Evolutionary conservation across 2,888 invertebrate genomes (phyloP).

Genomic region (Athalia cordata): DNA sequence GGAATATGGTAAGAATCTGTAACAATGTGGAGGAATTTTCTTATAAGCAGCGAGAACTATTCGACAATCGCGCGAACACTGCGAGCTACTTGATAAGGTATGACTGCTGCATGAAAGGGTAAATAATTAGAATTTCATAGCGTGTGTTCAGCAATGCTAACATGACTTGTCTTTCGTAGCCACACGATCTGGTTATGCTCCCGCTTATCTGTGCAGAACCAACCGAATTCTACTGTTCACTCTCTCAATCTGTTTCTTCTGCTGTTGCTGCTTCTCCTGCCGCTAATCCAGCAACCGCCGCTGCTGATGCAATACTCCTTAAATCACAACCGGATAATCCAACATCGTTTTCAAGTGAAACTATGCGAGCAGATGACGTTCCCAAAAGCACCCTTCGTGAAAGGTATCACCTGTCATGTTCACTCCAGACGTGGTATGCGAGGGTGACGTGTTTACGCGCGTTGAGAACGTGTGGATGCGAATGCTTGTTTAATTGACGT

Average conservation of each 20-base stretch:
- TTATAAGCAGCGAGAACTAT: not conserved
- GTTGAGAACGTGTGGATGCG: conserved; percentile 1
- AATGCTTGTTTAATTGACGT: conserved; percentile 8
- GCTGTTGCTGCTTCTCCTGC: not conserved
- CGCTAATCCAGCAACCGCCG: not conserved
- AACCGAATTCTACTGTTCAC: not conserved
- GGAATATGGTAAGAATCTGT: not conserved
- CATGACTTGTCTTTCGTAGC: conserved; percentile 38
- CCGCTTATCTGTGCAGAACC: not conserved
- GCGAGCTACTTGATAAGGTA: not conserved
- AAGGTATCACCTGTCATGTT: conserved; percentile 23
- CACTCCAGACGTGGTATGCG: conserved; percentile 7
- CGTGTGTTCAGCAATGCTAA: conserved; percentile 42
- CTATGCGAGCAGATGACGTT: conserved; percentile 15
- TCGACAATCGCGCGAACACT: not conserved
- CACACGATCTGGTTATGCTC: conserved; percentile 9
- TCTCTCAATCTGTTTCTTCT: not conserved
- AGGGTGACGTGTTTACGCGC: not conserved
- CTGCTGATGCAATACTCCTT: conserved; percentile 3
- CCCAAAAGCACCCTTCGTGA: conserved; percentile 13
- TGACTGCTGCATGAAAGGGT: conserved; percentile 19
- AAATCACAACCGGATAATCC: conserved; percentile 20
- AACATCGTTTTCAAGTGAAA: conserved; percentile 14
- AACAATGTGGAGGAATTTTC: conserved; percentile 20
- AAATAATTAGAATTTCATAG: conserved; percentile 44